Evolutionary conservation across 2,113 vertebrate genomes (phyloP).

Genomic region (Apodemus speciosus): DNA sequence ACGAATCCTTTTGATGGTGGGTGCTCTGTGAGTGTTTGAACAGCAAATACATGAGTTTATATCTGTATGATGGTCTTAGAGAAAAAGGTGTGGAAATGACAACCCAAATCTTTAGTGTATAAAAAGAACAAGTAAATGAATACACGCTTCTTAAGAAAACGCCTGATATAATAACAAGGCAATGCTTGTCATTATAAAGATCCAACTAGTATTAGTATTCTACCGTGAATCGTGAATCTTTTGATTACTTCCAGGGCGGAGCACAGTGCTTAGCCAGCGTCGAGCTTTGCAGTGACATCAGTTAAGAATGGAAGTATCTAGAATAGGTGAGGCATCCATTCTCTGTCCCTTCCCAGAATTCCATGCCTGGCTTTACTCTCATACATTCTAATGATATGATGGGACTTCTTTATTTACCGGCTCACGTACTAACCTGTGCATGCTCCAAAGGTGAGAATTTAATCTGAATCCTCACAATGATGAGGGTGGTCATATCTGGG

Average conservation of each 20-base stretch:
- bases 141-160: not conserved
- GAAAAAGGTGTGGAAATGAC: not conserved
- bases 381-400: not conserved
- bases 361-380: not conserved
- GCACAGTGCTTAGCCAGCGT: not conserved
- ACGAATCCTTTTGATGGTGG: not conserved
- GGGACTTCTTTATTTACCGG: not conserved
- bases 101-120: not conserved
- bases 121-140: not conserved
- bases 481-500: not conserved
- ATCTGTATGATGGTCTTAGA: not conserved
- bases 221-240: not conserved
- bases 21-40: not conserved
- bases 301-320: not conserved
- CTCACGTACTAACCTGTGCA: not conserved
- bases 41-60: not conserved
- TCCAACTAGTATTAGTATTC: not conserved
- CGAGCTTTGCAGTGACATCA: not conserved
- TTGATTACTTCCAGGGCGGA: not conserved
- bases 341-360: not conserved
- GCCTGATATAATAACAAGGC: not conserved
- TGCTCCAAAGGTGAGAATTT: not conserved
- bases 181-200: not conserved
- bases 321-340: not conserved
- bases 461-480: not conserved